phyloP scores from a whole-genome alignment of 2,888 invertebrate genomes.

The Heliconius erato region DNA sequence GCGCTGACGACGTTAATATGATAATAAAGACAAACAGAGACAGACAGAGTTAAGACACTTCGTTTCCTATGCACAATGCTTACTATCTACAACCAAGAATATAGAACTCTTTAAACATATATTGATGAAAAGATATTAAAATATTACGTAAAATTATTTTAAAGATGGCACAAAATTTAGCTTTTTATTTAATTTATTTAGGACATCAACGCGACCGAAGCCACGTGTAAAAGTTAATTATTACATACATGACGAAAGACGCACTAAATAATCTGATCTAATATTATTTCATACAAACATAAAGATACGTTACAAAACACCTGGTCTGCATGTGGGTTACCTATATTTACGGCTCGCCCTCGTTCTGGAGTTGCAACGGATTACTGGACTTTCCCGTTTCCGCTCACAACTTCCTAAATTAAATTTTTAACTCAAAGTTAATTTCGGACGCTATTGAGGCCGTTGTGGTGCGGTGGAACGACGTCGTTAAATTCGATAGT shows the following conservation, averaged over 20 bases:
- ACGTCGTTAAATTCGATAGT: background rate
- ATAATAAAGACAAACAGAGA: no score
- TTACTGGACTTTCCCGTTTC: slow-evolving; percentile 14
- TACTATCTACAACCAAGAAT: no score
- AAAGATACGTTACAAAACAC: slow-evolving; percentile 12
- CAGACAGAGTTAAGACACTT: no score
- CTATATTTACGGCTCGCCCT: slow-evolving; percentile 16
- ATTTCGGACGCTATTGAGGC: background rate
- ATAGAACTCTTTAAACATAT: no score
- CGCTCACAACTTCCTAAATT: slow-evolving; percentile 19
- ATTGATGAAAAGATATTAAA: no score
- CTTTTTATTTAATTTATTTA: no score
- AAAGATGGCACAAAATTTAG: no score
- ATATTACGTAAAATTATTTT: no score
- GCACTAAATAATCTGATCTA: background rate
- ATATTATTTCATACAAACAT: background rate
- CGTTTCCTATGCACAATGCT: no score
- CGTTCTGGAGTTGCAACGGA: slow-evolving; percentile 4
- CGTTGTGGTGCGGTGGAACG: background rate
- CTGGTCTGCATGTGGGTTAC: slow-evolving; percentile 11
- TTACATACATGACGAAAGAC: background rate
- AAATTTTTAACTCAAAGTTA: slow-evolving; percentile 13
- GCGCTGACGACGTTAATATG: no score
- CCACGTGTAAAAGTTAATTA: background rate
- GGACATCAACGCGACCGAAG: no score